A percentile compares a stretch with the other conserved stretches of the same genome.
phyloP scores from a whole-genome alignment of 2,113 vertebrate genomes.

The Callorhinus ursinus region DNA sequence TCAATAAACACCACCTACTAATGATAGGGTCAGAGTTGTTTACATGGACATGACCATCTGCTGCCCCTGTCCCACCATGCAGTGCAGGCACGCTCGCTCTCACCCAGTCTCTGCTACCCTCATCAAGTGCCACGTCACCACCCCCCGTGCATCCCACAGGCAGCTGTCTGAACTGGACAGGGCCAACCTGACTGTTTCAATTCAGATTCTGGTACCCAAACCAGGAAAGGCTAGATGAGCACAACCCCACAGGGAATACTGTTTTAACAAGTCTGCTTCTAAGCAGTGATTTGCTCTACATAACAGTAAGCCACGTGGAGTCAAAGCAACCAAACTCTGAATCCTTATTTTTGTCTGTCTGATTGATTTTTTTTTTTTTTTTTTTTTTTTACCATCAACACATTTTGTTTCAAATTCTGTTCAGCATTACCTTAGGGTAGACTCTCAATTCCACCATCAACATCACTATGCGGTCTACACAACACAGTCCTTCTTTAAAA shows the following conservation, averaged over 20 bases:
- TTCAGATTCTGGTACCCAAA: neutral
- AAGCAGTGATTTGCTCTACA: rapidly evolving
- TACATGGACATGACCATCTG: neutral
- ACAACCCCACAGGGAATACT: rapidly evolving
- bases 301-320: too few relatives aligned
- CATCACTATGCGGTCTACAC: rapidly evolving
- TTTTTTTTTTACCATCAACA: neutral
- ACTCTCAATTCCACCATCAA: too few relatives aligned
- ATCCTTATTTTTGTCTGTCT: neutral
- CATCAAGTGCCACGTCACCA: rapidly evolving
- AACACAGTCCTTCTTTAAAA: neutral
- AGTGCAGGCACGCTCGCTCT: rapidly evolving
- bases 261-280: neutral
- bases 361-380: too few relatives aligned
- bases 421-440: neutral
- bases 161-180: neutral
- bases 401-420: neutral
- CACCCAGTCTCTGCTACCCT: neutral
- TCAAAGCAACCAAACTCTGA: neutral
- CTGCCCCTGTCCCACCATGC: rapidly evolving
- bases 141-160: rapidly evolving
- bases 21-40: neutral
- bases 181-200: neutral
- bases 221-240: neutral
- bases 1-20: neutral